phyloP scores from a whole-genome alignment of 2,888 invertebrate genomes.

The Pardosa pseudoannulata region DNA sequence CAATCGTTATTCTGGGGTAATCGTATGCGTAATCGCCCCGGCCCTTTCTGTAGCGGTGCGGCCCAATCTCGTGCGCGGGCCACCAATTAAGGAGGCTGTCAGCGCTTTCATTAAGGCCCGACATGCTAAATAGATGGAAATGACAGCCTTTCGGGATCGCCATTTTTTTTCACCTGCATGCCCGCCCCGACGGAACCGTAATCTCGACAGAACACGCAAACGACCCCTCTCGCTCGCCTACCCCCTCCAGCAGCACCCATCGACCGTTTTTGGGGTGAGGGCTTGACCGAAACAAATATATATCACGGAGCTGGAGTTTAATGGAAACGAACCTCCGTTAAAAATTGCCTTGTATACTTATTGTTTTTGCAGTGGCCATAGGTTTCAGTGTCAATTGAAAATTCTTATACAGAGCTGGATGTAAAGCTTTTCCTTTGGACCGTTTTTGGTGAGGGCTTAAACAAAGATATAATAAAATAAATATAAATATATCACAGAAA shows the following conservation, averaged over 20 bases:
- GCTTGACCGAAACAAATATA: slow-evolving; percentile 17
- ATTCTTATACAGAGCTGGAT: too few relatives aligned
- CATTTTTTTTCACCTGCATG: slow-evolving; percentile 20
- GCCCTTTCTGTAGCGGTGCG: slow-evolving; percentile 18
- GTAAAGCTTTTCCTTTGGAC: too few relatives aligned
- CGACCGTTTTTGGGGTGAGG: not conserved
- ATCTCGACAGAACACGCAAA: slow-evolving; percentile 55
- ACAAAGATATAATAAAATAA: too few relatives aligned
- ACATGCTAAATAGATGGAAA: slow-evolving; percentile 70
- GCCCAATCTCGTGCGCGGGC: slow-evolving; percentile 52
- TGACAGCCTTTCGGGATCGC: slow-evolving; percentile 34
- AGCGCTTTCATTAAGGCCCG: slow-evolving; percentile 67
- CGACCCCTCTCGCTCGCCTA: not conserved
- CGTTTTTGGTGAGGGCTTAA: too few relatives aligned
- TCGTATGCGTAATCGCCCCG: slow-evolving; percentile 40
- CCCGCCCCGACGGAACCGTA: slow-evolving; percentile 29
- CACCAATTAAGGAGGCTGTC: slow-evolving; percentile 64
- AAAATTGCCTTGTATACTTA: too few relatives aligned
- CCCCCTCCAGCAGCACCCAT: not conserved
- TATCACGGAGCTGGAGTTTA: not conserved
- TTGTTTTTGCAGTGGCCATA: too few relatives aligned
- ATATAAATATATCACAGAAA: too few relatives aligned
- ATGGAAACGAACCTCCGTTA: not conserved
- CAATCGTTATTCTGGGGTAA: slow-evolving; percentile 47
- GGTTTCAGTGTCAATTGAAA: too few relatives aligned